Evolutionary conservation across 2,888 invertebrate genomes (phyloP).

Genomic region (Pomacea canaliculata): DNA sequence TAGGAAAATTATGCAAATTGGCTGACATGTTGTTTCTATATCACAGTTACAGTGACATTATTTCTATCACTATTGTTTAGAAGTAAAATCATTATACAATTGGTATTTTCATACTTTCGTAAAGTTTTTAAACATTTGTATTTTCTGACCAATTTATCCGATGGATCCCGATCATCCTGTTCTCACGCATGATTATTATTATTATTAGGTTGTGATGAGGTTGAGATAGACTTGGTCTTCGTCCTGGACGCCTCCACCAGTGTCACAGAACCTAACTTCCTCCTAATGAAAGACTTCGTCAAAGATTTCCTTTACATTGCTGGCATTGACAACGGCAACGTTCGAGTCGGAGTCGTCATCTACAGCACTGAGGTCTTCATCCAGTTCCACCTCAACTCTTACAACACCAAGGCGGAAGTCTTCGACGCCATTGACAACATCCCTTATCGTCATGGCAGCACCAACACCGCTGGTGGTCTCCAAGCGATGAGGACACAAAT

Average conservation of each 20-base stretch:
- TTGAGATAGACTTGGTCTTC: constrained; percentile 48
- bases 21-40: no score
- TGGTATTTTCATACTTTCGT: no score
- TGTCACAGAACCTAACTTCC: constrained; percentile 40
- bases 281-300: constrained; percentile 36
- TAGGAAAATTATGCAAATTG: no score
- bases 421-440: constrained; percentile 51
- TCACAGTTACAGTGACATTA: no score
- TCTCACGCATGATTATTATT: no score
- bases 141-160: no score
- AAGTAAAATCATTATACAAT: no score
- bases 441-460: constrained; percentile 47
- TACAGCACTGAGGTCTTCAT: constrained; percentile 49
- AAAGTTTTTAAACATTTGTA: no score
- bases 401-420: constrained; percentile 37
- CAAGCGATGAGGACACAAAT: constrained; percentile 41
- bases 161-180: no score
- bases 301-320: constrained; percentile 36
- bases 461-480: constrained; percentile 53
- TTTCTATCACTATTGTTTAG: no score
- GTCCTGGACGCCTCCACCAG: constrained; percentile 53
- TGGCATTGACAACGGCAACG: constrained; percentile 43
- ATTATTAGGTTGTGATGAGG: constrained; percentile 22
- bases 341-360: constrained; percentile 29
- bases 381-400: constrained; percentile 55